Base-by-base conservation (phyloP, 2,888 invertebrate genomes). In the Toxonevra muliebris region DNA sequence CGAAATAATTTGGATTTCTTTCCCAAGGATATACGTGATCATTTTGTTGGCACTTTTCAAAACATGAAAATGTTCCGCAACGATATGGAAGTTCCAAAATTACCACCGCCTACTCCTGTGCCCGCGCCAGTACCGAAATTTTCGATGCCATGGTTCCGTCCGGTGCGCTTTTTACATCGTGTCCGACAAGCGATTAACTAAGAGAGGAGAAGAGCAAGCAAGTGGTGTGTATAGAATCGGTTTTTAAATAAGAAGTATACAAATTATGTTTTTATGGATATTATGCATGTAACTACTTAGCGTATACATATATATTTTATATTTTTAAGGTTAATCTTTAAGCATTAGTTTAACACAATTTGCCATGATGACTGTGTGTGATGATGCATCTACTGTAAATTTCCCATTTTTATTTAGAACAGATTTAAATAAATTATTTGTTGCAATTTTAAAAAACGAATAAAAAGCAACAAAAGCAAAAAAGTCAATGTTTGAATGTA, bases 81-180 rank as follows among this genome's bases (percentile, higher is more conserved):
- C 41, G 55, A 20, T 19, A 17, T 2, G 20, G 17, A 42, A 1
- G 41, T 58, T n/a, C 43, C 4, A n/a, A 53, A 57, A 30, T 40
- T 43, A 52, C n/a, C 19, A 15, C 62, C 54, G 2, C 8, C 8
- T 9, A n/a, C 19, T 43, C n/a, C 17, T 50, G 20, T 30, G 40
- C 20, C 48, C 40, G 50, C 55, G 13, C 55, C 53, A 45, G 50
- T 43, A 4, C 20, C 63, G 11, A 52, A 62, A 41, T 55, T 70
- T 15, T 61, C 55, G 1, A 59, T 74, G 5, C 71, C 71, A 12
- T 76, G 74, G 75, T 72, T 74, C 55, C 69, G 70, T 11, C 75
- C 76, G 0, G 68, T 65, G 19, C 71, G 69, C 1, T 71, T 76
- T 50, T 64, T 75, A 7, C 42, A 70, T 63, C 73, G 70, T 43